These are phyloP conservation scores for Apeltes quadracus DNA, from an alignment of 2,113 vertebrate genomes.

Conservation along the genomic window DNA sequence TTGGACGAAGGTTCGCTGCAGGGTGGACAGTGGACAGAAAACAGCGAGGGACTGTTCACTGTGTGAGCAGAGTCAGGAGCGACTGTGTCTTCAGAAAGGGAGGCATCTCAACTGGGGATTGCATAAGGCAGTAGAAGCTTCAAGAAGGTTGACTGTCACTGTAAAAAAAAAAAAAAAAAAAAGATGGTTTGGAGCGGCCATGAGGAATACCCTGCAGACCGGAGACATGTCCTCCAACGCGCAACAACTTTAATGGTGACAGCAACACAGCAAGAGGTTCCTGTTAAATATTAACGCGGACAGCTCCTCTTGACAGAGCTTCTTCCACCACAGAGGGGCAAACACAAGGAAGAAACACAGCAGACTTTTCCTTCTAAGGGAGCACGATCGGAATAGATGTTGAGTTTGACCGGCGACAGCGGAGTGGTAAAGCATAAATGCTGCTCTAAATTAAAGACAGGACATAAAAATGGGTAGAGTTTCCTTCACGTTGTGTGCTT, in stretches of 20 bases:
- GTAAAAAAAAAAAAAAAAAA: not conserved
- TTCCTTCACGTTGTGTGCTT: constrained; percentile 20
- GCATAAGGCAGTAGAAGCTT: constrained; percentile 10
- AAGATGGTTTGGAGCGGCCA: not conserved
- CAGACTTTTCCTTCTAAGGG: constrained; percentile 29
- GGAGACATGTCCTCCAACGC: constrained; percentile 23
- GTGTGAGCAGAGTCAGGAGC: constrained; percentile 21
- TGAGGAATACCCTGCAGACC: constrained; percentile 4
- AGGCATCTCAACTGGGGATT: constrained; percentile 13
- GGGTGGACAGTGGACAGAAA: constrained; percentile 38
- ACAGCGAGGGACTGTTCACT: constrained; percentile 35
- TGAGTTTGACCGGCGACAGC: constrained; percentile 21
- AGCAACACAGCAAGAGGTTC: constrained; percentile 56
- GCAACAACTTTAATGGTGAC: constrained; percentile 54
- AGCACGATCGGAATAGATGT: constrained; percentile 3
- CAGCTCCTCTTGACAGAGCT: constrained; percentile 56
- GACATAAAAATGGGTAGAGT: constrained; percentile 20
- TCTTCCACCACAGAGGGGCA: constrained; percentile 24
- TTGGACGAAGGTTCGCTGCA: constrained; percentile 59
- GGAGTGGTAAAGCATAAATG: constrained; percentile 13
- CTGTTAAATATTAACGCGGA: constrained; percentile 73
- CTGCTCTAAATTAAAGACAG: constrained; percentile 34
- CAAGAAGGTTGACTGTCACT: not conserved
- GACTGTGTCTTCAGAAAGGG: constrained; percentile 18
- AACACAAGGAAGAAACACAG: constrained; percentile 32